These are phyloP conservation scores for Incurvaria masculella DNA, from an alignment of 2,888 invertebrate species.

Conservation along the genomic window DNA sequence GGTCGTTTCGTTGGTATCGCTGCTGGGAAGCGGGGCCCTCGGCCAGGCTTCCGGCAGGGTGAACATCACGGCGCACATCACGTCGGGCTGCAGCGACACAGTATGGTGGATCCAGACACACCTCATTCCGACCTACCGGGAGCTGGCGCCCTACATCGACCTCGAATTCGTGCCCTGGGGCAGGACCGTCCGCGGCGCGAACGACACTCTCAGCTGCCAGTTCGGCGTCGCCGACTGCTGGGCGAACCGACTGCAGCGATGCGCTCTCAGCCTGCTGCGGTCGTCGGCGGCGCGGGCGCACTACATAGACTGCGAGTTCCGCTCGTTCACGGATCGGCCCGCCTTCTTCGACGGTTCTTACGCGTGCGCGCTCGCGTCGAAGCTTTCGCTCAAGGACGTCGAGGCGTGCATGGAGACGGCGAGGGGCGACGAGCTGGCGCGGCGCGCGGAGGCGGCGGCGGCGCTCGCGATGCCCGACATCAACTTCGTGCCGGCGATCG, in stretches of 20 bases:
- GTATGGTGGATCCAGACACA: conserved; percentile 28
- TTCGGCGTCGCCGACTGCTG: conserved; percentile 35
- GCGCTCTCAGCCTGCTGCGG: conserved; percentile 26
- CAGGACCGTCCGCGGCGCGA: conserved; percentile 23
- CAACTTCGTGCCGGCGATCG: conserved; percentile 33
- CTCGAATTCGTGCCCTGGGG: conserved; percentile 47
- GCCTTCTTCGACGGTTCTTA: conserved; percentile 26
- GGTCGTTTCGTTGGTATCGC: no score
- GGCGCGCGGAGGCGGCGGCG: conserved; percentile 25
- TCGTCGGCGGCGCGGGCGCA: conserved; percentile 28
- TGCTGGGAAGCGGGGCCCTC: no score
- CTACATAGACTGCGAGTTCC: conserved; percentile 42
- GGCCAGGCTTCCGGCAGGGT: not conserved
- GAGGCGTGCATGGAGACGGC: conserved; percentile 31
- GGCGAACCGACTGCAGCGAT: conserved; percentile 43
- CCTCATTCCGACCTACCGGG: conserved; percentile 26
- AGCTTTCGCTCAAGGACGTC: conserved; percentile 27
- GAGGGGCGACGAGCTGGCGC: conserved; percentile 27
- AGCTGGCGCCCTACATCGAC: conserved; percentile 32
- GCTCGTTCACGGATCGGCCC: conserved; percentile 22
- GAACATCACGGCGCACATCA: conserved; percentile 20
- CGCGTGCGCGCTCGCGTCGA: conserved; percentile 27
- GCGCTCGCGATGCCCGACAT: conserved; percentile 23
- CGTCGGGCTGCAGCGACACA: conserved; percentile 37
- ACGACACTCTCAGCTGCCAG: conserved; percentile 30